Evolutionary conservation across 2,888 invertebrate genomes (phyloP).

Genomic region (Clanis bilineata): DNA sequence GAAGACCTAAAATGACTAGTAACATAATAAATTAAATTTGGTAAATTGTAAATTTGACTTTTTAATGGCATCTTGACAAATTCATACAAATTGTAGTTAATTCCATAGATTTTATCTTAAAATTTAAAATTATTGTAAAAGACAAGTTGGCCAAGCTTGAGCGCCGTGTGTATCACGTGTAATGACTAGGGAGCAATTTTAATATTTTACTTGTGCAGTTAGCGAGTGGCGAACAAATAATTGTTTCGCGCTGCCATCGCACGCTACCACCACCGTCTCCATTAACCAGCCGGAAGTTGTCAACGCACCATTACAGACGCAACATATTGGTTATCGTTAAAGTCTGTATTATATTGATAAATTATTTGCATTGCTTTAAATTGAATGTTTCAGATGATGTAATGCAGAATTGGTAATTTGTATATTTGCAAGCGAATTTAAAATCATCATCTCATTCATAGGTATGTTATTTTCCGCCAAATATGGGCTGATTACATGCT

Average conservation of each 20-base stretch:
- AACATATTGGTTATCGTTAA: not conserved
- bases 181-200: constrained; percentile 17
- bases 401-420: not conserved
- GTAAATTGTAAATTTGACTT: too few relatives aligned
- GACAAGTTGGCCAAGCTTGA: not conserved
- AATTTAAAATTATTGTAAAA: too few relatives aligned
- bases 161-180: not conserved
- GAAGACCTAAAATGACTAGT: too few relatives aligned
- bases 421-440: too few relatives aligned
- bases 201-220: constrained; percentile 13
- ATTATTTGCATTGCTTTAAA: not conserved
- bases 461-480: too few relatives aligned
- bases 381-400: not conserved
- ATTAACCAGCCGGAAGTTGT: constrained; percentile 1
- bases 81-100: too few relatives aligned
- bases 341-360: not conserved
- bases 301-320: not conserved
- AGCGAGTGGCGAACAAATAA: constrained; percentile 14
- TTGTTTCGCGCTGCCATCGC: not conserved
- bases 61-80: too few relatives aligned
- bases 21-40: too few relatives aligned
- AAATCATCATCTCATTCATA: too few relatives aligned
- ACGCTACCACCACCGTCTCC: not conserved
- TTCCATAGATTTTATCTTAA: not conserved
- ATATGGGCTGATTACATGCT: too few relatives aligned